Percentiles rank a stretch among this genome's conserved stretches.
phyloP scores from a whole-genome alignment of 2,888 invertebrate genomes.

The Cancer borealis region DNA sequence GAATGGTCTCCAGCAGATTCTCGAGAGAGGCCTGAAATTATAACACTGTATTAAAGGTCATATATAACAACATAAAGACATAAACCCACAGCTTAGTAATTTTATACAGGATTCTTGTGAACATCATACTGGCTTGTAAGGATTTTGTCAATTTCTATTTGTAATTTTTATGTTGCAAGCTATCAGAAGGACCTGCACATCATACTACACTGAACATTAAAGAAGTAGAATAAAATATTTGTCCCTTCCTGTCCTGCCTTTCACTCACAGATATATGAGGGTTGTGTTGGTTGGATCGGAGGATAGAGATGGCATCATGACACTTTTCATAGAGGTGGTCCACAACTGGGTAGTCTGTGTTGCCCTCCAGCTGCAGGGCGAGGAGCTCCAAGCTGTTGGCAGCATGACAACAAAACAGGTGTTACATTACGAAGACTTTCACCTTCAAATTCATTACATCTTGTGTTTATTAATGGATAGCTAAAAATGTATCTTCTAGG shows the following conservation, averaged over 20 bases:
- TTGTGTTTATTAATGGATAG: not conserved
- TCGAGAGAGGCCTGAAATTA: slow-evolving; percentile 51
- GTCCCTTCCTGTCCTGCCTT: not conserved
- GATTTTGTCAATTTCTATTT: not conserved
- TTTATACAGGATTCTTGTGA: not conserved
- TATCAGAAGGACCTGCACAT: too few species aligned
- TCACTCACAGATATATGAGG: slow-evolving; percentile 64
- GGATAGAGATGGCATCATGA: slow-evolving; percentile 27
- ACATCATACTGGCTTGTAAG: not conserved
- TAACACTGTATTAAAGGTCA: not conserved
- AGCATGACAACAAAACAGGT: not conserved
- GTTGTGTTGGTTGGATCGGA: slow-evolving; percentile 54
- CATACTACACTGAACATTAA: not conserved
- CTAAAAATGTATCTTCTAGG: too few species aligned
- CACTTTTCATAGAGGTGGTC: slow-evolving; percentile 64
- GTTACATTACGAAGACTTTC: not conserved
- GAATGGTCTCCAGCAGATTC: slow-evolving; percentile 51
- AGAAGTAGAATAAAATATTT: not conserved
- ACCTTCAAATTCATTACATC: not conserved
- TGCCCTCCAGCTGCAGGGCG: slow-evolving; percentile 57
- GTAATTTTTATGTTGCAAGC: too few species aligned
- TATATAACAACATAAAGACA: not conserved
- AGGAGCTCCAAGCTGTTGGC: slow-evolving; percentile 63
- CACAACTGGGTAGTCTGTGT: slow-evolving; percentile 54
- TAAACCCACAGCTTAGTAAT: not conserved